Percentiles rank a stretch among this genome's conserved stretches.
Conservation (phyloP, 2,888 invertebrate genomes). For the Tromatobia lineatoria region DNA sequence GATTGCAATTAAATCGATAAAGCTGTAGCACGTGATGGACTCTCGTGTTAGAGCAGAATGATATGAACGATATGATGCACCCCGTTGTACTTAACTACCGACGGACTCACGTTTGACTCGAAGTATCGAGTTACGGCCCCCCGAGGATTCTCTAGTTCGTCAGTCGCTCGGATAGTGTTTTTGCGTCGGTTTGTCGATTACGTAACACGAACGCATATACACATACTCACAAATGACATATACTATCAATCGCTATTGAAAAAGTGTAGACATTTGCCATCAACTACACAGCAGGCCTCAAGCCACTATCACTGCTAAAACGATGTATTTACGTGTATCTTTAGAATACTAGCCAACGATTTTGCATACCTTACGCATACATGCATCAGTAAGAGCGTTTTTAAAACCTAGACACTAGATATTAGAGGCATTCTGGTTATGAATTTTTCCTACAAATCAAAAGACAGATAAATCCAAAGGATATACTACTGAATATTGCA, state of each 20-base stretch:
- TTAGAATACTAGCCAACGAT: not conserved
- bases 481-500: no score
- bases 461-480: no score
- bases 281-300: not conserved
- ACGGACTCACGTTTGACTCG: slow-evolving; percentile 21
- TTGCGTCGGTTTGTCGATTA: slow-evolving; percentile 42
- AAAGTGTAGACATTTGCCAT: not conserved
- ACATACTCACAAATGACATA: not conserved
- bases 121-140: slow-evolving; percentile 48
- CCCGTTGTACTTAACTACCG: not conserved
- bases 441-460: no score
- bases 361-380: not conserved
- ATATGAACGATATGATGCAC: slow-evolving; percentile 24
- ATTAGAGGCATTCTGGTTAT: no score
- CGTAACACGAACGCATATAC: slow-evolving; percentile 19
- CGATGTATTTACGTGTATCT: not conserved
- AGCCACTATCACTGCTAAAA: not conserved
- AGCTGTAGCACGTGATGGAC: slow-evolving; percentile 17
- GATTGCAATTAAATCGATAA: slow-evolving; percentile 10
- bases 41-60: slow-evolving; percentile 7
- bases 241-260: not conserved
- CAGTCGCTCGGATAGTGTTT: slow-evolving; percentile 1
- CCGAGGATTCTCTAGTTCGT: slow-evolving; percentile 32
- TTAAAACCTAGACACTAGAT: no score
- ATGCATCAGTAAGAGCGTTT: not conserved